Percentiles rank a stretch among this genome's conserved stretches.
Conservation (phyloP, 2,888 invertebrate species). For the Hirtodrosophila cameraria region DNA sequence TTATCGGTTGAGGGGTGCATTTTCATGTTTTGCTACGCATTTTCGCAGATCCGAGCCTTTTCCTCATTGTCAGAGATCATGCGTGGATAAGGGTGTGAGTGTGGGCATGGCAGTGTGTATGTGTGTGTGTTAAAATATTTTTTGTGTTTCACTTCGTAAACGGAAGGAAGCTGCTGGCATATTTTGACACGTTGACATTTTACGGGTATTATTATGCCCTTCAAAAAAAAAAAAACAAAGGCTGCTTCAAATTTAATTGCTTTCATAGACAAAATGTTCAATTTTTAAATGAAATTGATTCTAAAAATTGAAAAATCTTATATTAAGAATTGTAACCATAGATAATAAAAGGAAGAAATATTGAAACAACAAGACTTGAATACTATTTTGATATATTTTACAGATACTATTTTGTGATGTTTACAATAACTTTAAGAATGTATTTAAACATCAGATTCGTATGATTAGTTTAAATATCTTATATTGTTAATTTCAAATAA, state of each 20-base stretch:
- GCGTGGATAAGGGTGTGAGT: conserved; percentile 5
- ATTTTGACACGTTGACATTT: conserved; percentile 71
- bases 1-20: conserved; percentile 32
- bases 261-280: too few relatives aligned
- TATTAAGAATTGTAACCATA: too few relatives aligned
- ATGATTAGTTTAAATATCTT: too few relatives aligned
- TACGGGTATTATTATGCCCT: conserved; percentile 51
- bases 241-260: conserved; percentile 4
- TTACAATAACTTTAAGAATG: too few relatives aligned
- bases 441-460: background rate
- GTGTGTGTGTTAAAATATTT: conserved; percentile 45
- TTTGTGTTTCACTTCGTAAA: conserved; percentile 50
- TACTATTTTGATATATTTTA: too few relatives aligned
- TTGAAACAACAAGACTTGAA: too few relatives aligned
- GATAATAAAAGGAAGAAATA: too few relatives aligned
- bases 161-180: conserved; percentile 67
- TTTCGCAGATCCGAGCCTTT: conserved; percentile 41
- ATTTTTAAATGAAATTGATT: too few relatives aligned
- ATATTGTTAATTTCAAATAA: too few relatives aligned
- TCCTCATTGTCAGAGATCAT: conserved; percentile 10
- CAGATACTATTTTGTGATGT: too few relatives aligned
- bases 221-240: conserved; percentile 1
- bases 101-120: conserved; percentile 19
- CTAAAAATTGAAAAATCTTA: too few relatives aligned
- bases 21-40: conserved; percentile 51